These are phyloP conservation scores for Leptobrachium ailaonicum DNA, from an alignment of 2,113 vertebrate genomes.

Conservation along the genomic window DNA sequence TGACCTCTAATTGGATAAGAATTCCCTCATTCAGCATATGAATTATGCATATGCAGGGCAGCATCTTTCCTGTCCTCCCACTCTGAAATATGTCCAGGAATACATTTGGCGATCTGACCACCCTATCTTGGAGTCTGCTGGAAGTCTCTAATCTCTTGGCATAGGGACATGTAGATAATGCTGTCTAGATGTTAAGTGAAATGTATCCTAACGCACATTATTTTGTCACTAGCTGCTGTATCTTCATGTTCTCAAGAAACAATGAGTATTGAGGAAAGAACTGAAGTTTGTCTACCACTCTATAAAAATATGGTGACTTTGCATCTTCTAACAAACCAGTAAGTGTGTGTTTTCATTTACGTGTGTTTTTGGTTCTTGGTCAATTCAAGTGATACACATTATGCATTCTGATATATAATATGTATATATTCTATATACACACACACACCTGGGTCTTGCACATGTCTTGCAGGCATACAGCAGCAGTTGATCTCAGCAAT, in stretches of 20 bases:
- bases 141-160: too few species aligned
- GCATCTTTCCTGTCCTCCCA: too few species aligned
- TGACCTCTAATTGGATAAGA: too few species aligned
- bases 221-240: conserved; percentile 76
- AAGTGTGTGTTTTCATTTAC: conserved; percentile 39
- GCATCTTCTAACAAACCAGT: conserved; percentile 80
- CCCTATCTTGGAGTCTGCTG: too few species aligned
- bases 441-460: too few species aligned
- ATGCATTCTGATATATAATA: background rate
- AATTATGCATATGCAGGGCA: too few species aligned
- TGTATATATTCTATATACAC: background rate
- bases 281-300: conserved; percentile 79
- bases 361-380: background rate
- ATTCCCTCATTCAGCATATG: too few species aligned
- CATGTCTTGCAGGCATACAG: conserved; percentile 71
- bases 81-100: too few species aligned
- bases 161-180: too few species aligned
- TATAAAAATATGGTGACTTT: conserved; percentile 84
- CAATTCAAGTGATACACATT: background rate
- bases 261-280: conserved; percentile 65
- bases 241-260: conserved; percentile 76
- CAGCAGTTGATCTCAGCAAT: conserved; percentile 74
- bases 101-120: too few species aligned
- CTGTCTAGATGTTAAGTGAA: too few species aligned
- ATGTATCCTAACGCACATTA: background rate